Evolutionary conservation across 2,113 vertebrate genomes (phyloP).

Genomic region (Xiphias gladius): DNA sequence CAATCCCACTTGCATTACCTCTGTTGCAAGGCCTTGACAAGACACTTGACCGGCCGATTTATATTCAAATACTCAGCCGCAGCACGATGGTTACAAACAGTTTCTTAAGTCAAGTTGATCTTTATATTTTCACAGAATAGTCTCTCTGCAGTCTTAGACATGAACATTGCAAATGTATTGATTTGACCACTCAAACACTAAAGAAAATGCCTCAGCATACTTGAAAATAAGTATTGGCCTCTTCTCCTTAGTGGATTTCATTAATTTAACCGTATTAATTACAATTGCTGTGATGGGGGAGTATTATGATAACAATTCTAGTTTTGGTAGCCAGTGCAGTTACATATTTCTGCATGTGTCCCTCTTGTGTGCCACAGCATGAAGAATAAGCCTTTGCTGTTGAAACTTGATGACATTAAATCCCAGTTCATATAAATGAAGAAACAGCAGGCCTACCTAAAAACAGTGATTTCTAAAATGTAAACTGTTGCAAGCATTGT

Average conservation of each 20-base stretch:
- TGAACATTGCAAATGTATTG: not conserved
- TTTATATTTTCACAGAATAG: not conserved
- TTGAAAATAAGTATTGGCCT: not conserved
- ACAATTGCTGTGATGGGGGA: no score
- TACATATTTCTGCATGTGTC: not conserved
- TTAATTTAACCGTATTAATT: not conserved
- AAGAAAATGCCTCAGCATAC: not conserved
- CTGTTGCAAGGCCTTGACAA: conserved; percentile 81
- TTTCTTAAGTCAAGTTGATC: not conserved
- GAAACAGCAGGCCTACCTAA: not conserved
- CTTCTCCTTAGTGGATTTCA: not conserved
- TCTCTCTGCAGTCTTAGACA: fast-evolving
- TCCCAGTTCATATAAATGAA: not conserved
- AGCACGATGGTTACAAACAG: not conserved
- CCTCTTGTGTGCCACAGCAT: not conserved
- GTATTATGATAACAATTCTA: not conserved
- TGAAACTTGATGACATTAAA: not conserved
- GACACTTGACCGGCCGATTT: conserved; percentile 66
- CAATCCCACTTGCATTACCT: conserved; percentile 55
- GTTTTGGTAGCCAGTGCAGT: not conserved
- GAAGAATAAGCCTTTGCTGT: not conserved
- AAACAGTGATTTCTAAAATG: not conserved
- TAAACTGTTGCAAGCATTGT: not conserved
- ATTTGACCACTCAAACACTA: not conserved
- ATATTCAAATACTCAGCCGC: conserved; percentile 4